Evolutionary conservation across 92 coral and sea anemone genomes (phyloP).

Genomic region (Paramuricea clavata): DNA sequence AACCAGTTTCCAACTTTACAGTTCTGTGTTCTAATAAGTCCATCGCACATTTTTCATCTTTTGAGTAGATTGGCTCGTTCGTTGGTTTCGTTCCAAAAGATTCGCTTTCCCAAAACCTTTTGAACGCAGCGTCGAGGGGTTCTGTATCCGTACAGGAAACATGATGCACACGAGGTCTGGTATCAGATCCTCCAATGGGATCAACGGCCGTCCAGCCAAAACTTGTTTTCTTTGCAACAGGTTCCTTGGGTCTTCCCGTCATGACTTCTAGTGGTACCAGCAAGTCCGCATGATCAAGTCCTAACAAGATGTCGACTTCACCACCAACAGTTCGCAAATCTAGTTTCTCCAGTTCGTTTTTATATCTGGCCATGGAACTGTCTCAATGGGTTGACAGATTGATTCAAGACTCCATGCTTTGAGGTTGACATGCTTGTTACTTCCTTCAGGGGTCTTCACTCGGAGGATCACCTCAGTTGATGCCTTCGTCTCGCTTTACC

Average conservation of each 20-base stretch:
- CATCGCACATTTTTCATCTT: conserved; percentile 51
- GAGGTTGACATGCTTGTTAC: neutral
- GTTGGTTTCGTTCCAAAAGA: conserved; percentile 21
- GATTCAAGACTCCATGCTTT: conserved; percentile 25
- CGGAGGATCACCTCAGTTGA: conserved; percentile 13
- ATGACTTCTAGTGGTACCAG: conserved; percentile 14
- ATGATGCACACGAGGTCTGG: conserved; percentile 36
- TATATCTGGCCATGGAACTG: conserved; percentile 34
- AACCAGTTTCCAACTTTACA: conserved; percentile 35
- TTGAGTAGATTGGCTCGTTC: conserved; percentile 9
- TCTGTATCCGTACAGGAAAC: conserved; percentile 41
- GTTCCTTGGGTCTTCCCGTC: conserved; percentile 21
- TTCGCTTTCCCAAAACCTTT: conserved; percentile 26
- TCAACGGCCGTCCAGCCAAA: conserved; percentile 41
- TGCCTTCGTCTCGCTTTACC: neutral
- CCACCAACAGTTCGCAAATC: conserved; percentile 23
- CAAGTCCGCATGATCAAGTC: conserved; percentile 27
- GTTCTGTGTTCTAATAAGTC: conserved; percentile 56
- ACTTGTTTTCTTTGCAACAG: conserved; percentile 32
- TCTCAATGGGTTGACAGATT: conserved; percentile 25
- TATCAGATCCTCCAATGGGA: neutral
- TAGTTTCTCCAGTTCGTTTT: conserved; percentile 25
- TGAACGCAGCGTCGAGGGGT: conserved; percentile 30
- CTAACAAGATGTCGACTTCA: conserved; percentile 36
- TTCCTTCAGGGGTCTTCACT: conserved; percentile 37